Evolutionary conservation across 2,113 vertebrate genomes (phyloP), one percentile per base, ranked within the genome.

Genomic region (Sprattus sprattus): DNA sequence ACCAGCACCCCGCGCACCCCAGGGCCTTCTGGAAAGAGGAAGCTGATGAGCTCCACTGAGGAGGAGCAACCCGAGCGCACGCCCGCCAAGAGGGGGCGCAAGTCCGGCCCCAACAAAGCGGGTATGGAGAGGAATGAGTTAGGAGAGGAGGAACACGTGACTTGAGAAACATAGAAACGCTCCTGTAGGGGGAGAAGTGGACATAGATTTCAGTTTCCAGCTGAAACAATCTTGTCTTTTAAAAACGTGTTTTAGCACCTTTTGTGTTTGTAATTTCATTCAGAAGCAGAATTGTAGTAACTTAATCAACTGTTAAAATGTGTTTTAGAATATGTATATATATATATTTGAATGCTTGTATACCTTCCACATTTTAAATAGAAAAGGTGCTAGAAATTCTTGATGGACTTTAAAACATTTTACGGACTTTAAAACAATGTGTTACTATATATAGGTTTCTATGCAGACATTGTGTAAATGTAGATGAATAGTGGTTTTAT

Each of bases 71-170:
- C 13, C 13, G 71, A 78, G 20, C 89, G 92, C 87, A 96, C 95
- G 0, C 96, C 97, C 1, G 92, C 97, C 85, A 99, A 99, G 90
- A 95, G 97, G 85, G 97, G 98, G 2, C 97, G 98, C 82, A 96
- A 96, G 88, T 95, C 95, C 45, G 78, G 92, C 3, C 6, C 90
- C 6, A 83, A 89, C 83, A 96, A 96, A 93, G 90, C 95, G 81
- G 97, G 98, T 99, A 93, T 91, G 82, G 87, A 83, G 86, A 78
- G 28, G 71, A 2, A 78, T 16, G 32, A 78, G 71, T 78, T 28
- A 78, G 15, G 28, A 78, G 71, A 25, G 10, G 8, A 64, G 22
- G 22, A 22, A 67, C 64, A 67, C 8, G 7, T 25, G 67, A 75
- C 9, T 71, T 25, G 28, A 10, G 25, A 75, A 28, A 20, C 8